Base-by-base conservation (phyloP, 2,888 invertebrate species). In the Stenurella melanura region DNA sequence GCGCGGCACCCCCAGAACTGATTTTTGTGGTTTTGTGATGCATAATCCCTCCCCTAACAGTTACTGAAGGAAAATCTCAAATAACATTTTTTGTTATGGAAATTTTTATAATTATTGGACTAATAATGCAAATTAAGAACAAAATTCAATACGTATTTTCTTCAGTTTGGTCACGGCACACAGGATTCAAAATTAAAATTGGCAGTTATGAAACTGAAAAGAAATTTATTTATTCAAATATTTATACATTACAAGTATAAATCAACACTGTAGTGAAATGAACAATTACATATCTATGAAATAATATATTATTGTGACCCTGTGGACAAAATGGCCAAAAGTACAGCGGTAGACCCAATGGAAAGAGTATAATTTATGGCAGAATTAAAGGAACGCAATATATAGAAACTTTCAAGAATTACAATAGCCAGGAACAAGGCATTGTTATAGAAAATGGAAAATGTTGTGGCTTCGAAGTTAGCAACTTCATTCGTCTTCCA, bases 401-500 rank as follows among this genome's bases (percentile, higher is more conserved):
- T 87, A 90, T 97, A 98, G 92, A 98, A 99, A 85, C 98, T 98
- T 84, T 94, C 93, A 82, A 98, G 92, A 83, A 99, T 96, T 72
- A 99, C 95, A 77, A 98, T 93, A 74, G 97, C 95, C 90, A 99
- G 91, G 91, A 97, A 99, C 79, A 99, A 90, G 19, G 98, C 96
- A 88, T 99, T 99, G 91, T 98, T 99, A 93, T 98, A 99, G 91
- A 99, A 99, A 87, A 99, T 98, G 66, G 99, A 96, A 90, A 97
- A 98, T 1, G 98, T 98, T 50, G 98, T 99, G 0, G 99, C 98
- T 91, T 99, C 99, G 88, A 98, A 98, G 89, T 99, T 99, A 21
- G 99, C 99, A 12, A 99, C 98, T 91, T 99, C 99, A 90, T 99
- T 99, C 91, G 99, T 99, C 91, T 99, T 98, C 98, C 98, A 99